Conservation (phyloP, 2,888 invertebrate genomes). For the Elaeidobius kamerunicus region DNA sequence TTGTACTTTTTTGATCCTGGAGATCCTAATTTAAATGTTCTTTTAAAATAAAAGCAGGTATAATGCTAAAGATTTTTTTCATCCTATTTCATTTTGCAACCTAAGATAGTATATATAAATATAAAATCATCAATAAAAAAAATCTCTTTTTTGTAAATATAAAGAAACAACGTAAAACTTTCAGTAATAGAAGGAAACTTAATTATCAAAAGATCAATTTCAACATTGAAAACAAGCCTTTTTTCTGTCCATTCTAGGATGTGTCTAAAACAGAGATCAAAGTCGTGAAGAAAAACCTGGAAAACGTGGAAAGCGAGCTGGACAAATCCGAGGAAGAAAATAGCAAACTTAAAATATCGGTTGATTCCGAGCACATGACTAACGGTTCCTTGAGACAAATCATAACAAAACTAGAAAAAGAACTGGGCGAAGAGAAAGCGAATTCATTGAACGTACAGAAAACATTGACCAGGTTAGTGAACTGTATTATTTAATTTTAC, state of each 20-base stretch:
- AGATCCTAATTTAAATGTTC: too few relatives aligned
- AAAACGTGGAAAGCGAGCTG: conserved; percentile 50
- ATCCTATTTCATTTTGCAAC: too few relatives aligned
- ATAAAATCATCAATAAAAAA: too few relatives aligned
- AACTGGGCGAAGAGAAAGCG: conserved; percentile 54
- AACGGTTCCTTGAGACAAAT: conserved; percentile 54
- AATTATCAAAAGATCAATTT: too few relatives aligned
- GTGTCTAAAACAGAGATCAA: conserved; percentile 46
- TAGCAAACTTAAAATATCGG: conserved; percentile 51
- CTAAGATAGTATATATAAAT: too few relatives aligned
- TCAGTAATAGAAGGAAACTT: too few relatives aligned
- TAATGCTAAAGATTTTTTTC: too few relatives aligned
- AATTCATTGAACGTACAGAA: conserved; percentile 51
- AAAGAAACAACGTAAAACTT: too few relatives aligned
- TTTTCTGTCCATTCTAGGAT: conserved; percentile 40
- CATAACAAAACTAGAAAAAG: conserved; percentile 52
- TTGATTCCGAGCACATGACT: conserved; percentile 56
- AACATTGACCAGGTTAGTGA: conserved; percentile 46
- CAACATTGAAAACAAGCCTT: conserved; percentile 1
- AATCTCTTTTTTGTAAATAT: too few relatives aligned
- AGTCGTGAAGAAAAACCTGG: conserved; percentile 47
- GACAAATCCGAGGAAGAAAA: conserved; percentile 54
- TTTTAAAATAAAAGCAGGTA: too few relatives aligned
- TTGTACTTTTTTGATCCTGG: too few relatives aligned
- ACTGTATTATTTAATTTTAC: too few relatives aligned